Percentiles rank a stretch among this genome's conserved stretches.
phyloP scores from a whole-genome alignment of 2,113 vertebrate species.

The Dryoscopus gambensis region DNA sequence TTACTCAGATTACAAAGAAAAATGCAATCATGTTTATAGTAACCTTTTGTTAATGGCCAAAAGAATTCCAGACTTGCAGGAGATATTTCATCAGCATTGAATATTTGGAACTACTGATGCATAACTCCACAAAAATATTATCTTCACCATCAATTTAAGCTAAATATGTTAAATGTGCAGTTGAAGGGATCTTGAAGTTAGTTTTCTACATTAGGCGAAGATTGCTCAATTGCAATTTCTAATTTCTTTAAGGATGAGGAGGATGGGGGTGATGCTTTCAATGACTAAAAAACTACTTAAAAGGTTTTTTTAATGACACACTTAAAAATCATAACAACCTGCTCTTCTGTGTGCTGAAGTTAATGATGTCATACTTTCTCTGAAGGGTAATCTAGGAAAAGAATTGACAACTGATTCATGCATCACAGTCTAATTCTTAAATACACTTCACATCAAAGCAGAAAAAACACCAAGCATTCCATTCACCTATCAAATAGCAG shows the following conservation, averaged over 20 bases:
- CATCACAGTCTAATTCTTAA: slow-evolving; percentile 12
- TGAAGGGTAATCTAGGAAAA: not conserved
- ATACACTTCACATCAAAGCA: not conserved
- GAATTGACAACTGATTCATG: not conserved
- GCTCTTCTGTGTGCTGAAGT: not conserved
- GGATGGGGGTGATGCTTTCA: not conserved
- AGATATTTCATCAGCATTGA: not conserved
- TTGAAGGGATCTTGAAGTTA: not conserved
- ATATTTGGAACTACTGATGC: not conserved
- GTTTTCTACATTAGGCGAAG: not conserved
- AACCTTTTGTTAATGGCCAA: not conserved
- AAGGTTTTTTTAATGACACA: not conserved
- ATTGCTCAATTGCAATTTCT: not conserved
- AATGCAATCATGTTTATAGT: not conserved
- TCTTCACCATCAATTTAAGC: not conserved
- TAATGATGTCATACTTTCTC: not conserved
- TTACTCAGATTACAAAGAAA: not conserved
- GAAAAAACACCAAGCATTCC: not conserved
- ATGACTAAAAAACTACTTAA: not conserved
- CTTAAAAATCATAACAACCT: not conserved
- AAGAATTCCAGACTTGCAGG: not conserved
- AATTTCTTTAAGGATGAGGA: not conserved
- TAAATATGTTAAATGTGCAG: not conserved
- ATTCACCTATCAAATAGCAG: not conserved
- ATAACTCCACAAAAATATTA: not conserved